Evolutionary conservation across 1,140 invertebrate species (phyloP).

Genomic region (Diplogasteroides magnus): DNA sequence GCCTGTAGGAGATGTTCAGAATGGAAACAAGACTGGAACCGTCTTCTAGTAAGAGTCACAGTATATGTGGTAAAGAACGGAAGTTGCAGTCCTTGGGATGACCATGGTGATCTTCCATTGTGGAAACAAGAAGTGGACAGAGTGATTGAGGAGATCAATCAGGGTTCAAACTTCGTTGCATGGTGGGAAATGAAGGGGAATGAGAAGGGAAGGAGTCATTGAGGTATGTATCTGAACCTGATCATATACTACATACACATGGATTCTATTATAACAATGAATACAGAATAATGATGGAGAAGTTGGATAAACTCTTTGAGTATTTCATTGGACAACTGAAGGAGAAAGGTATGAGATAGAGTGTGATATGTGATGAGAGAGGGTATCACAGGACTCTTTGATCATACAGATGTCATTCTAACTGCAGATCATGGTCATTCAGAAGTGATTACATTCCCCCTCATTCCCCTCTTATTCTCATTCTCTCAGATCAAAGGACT

Average conservation of each 20-base stretch:
- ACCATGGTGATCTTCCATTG: background rate
- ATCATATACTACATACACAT: conserved; percentile 25
- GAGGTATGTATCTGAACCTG: conserved; percentile 24
- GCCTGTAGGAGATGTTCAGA: background rate
- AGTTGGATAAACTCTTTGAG: conserved; percentile 18
- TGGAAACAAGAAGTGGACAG: background rate
- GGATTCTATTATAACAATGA: conserved; percentile 18
- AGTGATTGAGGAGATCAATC: background rate
- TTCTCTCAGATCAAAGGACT: background rate
- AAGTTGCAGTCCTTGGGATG: background rate
- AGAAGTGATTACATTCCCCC: conserved; percentile 11
- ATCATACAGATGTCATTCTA: conserved; percentile 13
- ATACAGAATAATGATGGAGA: conserved; percentile 13
- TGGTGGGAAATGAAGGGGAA: background rate
- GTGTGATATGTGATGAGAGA: too few species aligned
- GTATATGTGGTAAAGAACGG: too few species aligned
- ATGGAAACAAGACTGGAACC: background rate
- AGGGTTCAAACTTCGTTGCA: background rate
- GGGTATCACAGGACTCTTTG: background rate
- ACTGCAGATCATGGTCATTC: conserved; percentile 28
- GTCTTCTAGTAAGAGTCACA: background rate
- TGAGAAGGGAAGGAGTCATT: background rate
- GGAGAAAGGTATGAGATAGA: conserved; percentile 4
- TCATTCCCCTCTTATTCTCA: background rate
- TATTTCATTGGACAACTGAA: conserved; percentile 21